Evolutionary conservation across 2,888 invertebrate species (phyloP).

Genomic region (Chesias legatella): DNA sequence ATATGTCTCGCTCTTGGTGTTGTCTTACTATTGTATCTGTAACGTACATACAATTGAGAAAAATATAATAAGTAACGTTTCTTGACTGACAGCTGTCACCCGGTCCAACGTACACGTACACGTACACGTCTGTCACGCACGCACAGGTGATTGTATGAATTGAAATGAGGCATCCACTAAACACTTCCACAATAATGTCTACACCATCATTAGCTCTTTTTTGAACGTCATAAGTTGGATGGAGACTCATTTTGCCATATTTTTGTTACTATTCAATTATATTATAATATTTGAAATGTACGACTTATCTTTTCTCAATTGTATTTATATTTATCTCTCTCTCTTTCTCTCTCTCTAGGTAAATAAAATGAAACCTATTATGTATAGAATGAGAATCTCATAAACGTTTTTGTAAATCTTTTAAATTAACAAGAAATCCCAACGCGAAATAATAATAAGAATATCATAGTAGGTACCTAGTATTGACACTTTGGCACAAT

Average conservation of each 20-base stretch:
- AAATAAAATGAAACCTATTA: conserved; percentile 7
- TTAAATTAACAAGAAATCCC: conserved; percentile 40
- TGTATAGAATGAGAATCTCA: conserved; percentile 24
- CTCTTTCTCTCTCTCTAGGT: conserved; percentile 2
- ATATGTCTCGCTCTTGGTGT: conserved; percentile 19
- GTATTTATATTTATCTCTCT: conserved; percentile 13
- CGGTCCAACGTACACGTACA: no score
- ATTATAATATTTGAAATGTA: no score
- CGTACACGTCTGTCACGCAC: no score
- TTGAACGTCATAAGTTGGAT: no score
- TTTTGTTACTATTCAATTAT: no score
- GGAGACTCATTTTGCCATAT: no score
- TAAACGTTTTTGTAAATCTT: conserved; percentile 17
- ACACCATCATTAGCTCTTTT: no score
- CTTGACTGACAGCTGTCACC: no score
- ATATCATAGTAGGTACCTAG: conserved; percentile 1
- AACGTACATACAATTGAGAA: conserved; percentile 11
- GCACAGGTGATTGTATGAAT: no score
- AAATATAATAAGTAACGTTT: no score
- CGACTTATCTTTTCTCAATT: conserved; percentile 10
- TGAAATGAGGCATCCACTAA: no score
- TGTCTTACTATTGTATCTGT: conserved; percentile 16
- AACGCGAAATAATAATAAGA: conserved; percentile 27
- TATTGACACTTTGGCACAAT: conserved; percentile 13
- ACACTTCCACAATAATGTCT: no score